A percentile compares a stretch with the other conserved stretches of the same genome.
Conservation (phyloP, 53 echinoderm and acorn worm species). For the Holothuria leucospilota region DNA sequence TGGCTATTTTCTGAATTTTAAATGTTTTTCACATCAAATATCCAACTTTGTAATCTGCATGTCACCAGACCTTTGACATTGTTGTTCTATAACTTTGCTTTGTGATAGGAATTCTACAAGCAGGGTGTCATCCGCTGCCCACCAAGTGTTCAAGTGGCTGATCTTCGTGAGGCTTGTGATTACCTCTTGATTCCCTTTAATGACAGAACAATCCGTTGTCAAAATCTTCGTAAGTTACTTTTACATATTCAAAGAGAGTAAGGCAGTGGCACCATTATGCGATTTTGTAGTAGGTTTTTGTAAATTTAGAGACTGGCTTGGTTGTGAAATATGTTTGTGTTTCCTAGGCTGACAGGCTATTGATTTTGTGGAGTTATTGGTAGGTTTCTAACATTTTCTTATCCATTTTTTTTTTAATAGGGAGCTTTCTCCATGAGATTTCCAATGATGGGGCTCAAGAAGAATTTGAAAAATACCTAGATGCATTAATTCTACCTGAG, state of each 20-base stretch:
- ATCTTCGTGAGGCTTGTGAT: conserved; percentile 95
- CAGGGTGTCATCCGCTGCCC: conserved; percentile 88
- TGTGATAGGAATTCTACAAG: conserved; percentile 88
- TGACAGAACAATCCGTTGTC: conserved; percentile 86
- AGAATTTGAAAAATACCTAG: conserved; percentile 94
- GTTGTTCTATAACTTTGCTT: neutral
- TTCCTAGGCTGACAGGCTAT: no score
- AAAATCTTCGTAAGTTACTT: conserved; percentile 89
- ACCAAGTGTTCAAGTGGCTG: conserved; percentile 86
- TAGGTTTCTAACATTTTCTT: no score
- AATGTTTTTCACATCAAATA: no score
- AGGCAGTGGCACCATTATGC: no score
- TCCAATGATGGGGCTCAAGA: conserved; percentile 98
- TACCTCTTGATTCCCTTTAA: conserved; percentile 95
- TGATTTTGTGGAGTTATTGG: no score
- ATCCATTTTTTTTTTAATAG: conserved; percentile 39
- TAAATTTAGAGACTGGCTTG: no score
- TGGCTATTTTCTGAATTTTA: no score
- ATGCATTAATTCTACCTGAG: conserved; percentile 80
- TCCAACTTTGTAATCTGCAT: no score
- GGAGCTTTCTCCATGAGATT: conserved; percentile 95
- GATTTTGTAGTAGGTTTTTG: no score
- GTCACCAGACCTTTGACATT: no score
- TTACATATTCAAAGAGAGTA: no score
- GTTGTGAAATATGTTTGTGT: no score